A percentile compares a stretch with the other conserved stretches of the same genome.
Evolutionary conservation across 2,888 invertebrate genomes (phyloP).

Genomic region (Drosophila melanosoma): DNA sequence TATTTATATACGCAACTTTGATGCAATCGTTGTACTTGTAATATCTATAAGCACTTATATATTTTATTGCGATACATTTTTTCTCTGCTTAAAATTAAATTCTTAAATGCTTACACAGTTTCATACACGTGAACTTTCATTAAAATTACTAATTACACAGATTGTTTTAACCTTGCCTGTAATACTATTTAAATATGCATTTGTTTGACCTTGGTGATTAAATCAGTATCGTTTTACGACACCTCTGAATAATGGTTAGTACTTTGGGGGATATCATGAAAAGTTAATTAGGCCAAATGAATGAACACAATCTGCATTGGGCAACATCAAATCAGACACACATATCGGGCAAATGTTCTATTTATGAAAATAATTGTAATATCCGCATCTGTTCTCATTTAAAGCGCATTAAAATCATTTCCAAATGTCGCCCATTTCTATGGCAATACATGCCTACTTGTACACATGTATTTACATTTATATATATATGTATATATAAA

Average conservation of each 20-base stretch:
- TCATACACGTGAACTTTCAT: background rate
- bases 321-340: conserved; percentile 5
- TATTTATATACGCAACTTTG: background rate
- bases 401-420: conserved; percentile 35
- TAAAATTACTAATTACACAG: background rate
- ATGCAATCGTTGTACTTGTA: background rate
- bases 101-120: background rate
- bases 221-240: conserved; percentile 5
- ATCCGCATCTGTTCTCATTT: conserved; percentile 36
- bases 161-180: conserved; percentile 22
- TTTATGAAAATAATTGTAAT: conserved; percentile 16
- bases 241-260: conserved; percentile 11
- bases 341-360: conserved; percentile 14
- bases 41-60: background rate
- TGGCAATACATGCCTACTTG: conserved; percentile 33
- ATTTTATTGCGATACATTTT: background rate
- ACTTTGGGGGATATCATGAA: background rate
- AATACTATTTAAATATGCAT: conserved; percentile 1
- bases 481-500: background rate
- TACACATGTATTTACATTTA: background rate
- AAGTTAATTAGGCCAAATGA: background rate
- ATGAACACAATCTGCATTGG: background rate
- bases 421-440: conserved; percentile 34
- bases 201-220: conserved; percentile 32
- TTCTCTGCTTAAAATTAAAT: background rate